Evolutionary conservation across 2,797 vertebrate genomes (phyloP).

Genomic region (Cyclopterus lumpus): DNA sequence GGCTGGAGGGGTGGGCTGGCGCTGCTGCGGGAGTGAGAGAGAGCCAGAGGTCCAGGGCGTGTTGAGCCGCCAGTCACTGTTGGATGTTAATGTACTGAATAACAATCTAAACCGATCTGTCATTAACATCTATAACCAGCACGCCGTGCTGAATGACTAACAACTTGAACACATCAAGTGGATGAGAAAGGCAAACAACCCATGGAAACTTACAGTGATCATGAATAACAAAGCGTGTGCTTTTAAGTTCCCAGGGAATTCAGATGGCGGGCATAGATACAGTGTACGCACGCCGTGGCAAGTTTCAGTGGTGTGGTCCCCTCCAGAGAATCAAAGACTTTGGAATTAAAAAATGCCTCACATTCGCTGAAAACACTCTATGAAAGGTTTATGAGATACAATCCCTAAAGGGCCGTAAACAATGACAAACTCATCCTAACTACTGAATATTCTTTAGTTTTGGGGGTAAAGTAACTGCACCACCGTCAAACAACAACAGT

Average conservation of each 20-base stretch:
- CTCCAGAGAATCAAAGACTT: constrained; percentile 62
- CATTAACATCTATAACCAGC: constrained; percentile 72
- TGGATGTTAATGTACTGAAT: constrained; percentile 65
- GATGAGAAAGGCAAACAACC: constrained; percentile 61
- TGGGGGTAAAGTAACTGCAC: constrained; percentile 32
- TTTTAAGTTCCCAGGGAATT: constrained; percentile 62
- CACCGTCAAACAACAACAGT: constrained; percentile 18
- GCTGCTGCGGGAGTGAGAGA: constrained; percentile 29
- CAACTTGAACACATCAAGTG: constrained; percentile 52
- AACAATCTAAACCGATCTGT: constrained; percentile 72
- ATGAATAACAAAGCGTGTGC: constrained; percentile 58
- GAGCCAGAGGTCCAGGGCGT: constrained; percentile 65
- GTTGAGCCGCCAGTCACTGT: constrained; percentile 54
- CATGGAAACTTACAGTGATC: constrained; percentile 49
- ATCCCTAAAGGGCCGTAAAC: constrained; percentile 61
- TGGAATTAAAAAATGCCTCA: constrained; percentile 55
- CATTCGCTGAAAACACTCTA: constrained; percentile 56
- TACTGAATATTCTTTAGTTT: constrained; percentile 50
- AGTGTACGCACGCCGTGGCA: constrained; percentile 27
- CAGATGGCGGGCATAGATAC: constrained; percentile 36
- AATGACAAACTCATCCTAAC: constrained; percentile 60
- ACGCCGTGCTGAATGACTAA: constrained; percentile 65
- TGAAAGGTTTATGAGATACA: constrained; percentile 65
- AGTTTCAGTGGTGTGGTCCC: constrained; percentile 46
- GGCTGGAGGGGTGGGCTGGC: constrained; percentile 45